Evolutionary conservation across 2,113 vertebrate species (phyloP).

Genomic region (Anarrhichthys ocellatus): DNA sequence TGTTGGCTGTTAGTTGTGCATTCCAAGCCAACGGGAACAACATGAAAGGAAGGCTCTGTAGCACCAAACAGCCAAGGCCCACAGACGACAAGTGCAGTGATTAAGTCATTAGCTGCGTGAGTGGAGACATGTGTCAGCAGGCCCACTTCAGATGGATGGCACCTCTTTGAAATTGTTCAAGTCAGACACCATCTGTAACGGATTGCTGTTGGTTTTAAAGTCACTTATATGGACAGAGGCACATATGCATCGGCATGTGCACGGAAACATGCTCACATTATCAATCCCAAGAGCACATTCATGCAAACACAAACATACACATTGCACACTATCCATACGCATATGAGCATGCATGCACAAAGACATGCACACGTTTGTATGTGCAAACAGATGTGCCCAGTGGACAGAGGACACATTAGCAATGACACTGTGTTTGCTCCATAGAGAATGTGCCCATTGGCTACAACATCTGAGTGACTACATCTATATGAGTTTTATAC

Average conservation of each 20-base stretch:
- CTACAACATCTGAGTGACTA: conserved; percentile 31
- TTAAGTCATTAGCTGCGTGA: conserved; percentile 63
- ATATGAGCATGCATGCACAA: not conserved
- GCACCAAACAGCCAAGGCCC: conserved; percentile 30
- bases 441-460: not conserved
- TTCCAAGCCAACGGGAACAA: conserved; percentile 51
- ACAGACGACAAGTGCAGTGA: conserved; percentile 56
- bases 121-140: conserved; percentile 51
- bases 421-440: not conserved
- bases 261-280: conserved; percentile 1
- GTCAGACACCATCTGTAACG: not conserved
- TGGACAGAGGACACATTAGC: conserved; percentile 44
- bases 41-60: conserved; percentile 47
- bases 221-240: not conserved
- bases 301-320: conserved; percentile 10
- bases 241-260: not conserved
- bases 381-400: conserved; percentile 19
- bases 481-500: conserved; percentile 18
- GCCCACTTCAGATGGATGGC: conserved; percentile 18
- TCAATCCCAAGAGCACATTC: conserved; percentile 14
- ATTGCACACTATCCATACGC: not conserved
- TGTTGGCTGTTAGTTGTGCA: conserved; percentile 48
- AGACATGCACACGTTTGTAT: not conserved
- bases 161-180: conserved; percentile 29
- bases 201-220: not conserved